These are phyloP conservation scores for Medauroidea extradentata DNA, from an alignment of 1,140 invertebrate species.

Conservation along the genomic window DNA sequence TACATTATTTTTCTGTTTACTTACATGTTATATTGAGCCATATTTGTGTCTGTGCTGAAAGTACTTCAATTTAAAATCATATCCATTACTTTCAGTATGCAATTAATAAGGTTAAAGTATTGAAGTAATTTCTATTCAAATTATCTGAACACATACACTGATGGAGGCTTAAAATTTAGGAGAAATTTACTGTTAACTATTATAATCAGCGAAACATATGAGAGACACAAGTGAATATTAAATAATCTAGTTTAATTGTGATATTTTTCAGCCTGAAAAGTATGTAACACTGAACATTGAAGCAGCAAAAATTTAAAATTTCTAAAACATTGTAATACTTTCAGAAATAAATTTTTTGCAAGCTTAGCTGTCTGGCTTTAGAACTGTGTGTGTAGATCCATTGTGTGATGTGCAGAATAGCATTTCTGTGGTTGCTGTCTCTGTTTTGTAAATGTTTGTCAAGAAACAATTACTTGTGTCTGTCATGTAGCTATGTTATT, in stretches of 20 bases:
- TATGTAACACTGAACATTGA: neutral
- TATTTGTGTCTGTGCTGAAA: no score
- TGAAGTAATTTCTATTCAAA: no score
- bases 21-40: no score
- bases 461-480: slow-evolving; percentile 44
- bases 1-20: no score
- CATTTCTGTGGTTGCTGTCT: neutral
- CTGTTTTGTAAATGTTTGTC: neutral
- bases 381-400: slow-evolving; percentile 4
- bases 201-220: slow-evolving; percentile 30
- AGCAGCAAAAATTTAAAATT: neutral
- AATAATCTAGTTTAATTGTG: neutral
- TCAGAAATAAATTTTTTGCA: no score
- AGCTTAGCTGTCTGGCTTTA: slow-evolving; percentile 2
- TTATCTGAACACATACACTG: no score
- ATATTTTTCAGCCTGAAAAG: neutral
- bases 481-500: slow-evolving; percentile 49
- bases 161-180: no score
- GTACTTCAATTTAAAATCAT: no score
- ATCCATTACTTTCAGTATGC: no score
- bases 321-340: neutral
- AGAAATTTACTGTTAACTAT: no score
- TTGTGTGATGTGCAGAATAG: neutral
- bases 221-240: slow-evolving; percentile 50
- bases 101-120: no score